These are phyloP conservation scores for Nephrotoma flavescens DNA, from an alignment of 2,888 invertebrate genomes.

Conservation along the genomic window DNA sequence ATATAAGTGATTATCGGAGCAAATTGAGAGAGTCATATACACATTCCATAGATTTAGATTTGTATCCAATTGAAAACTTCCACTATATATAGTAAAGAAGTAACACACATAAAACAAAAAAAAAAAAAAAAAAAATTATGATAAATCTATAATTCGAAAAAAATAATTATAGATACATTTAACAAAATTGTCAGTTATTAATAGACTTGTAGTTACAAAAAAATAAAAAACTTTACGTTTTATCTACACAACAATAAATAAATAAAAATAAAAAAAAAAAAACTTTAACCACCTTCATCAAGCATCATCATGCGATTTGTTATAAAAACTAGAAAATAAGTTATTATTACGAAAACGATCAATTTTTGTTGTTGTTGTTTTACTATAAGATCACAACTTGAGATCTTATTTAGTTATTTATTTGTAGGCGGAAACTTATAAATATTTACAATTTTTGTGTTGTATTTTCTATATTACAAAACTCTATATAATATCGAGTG, in stretches of 20 bases:
- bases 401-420: slow-evolving; percentile 4
- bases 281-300: neutral
- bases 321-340: slow-evolving; percentile 1
- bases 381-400: slow-evolving; percentile 2
- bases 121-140: neutral
- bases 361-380: neutral
- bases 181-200: slow-evolving; percentile 5
- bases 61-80: neutral
- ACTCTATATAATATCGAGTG: neutral
- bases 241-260: neutral
- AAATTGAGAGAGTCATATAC: neutral
- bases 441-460: neutral
- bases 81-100: neutral
- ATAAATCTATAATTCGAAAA: slow-evolving; percentile 1
- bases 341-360: neutral
- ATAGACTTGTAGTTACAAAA: slow-evolving; percentile 1
- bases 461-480: neutral
- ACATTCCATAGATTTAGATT: neutral
- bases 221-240: neutral
- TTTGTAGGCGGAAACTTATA: slow-evolving; percentile 1
- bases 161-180: slow-evolving; percentile 5
- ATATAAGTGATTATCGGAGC: neutral
- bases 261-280: neutral
- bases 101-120: neutral
- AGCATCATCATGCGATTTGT: slow-evolving; percentile 3